A percentile compares a stretch with the other conserved stretches of the same genome.
These are phyloP conservation scores for Ferdinandea cuprea DNA, from an alignment of 2,888 invertebrate species.

Conservation along the genomic window DNA sequence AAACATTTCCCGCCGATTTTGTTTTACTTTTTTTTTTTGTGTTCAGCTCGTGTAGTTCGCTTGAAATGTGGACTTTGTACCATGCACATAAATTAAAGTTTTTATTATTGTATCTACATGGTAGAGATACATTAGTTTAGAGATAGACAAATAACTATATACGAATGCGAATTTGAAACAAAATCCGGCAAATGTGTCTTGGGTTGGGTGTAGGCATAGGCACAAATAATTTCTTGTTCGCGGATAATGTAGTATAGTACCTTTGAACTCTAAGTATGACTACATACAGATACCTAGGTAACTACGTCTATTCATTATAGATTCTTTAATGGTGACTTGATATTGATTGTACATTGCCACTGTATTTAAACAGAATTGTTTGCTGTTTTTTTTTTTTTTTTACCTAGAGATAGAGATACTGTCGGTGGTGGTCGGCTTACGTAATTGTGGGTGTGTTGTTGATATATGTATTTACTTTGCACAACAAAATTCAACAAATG, in stretches of 20 bases:
- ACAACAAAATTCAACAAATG: neutral
- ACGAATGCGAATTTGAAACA: neutral
- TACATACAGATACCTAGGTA: neutral
- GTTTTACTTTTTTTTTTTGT: conserved; percentile 3
- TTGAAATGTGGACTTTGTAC: conserved; percentile 37
- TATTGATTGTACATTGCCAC: neutral
- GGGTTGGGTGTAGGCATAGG: neutral
- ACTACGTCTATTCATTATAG: too few relatives aligned
- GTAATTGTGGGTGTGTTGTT: conserved; percentile 4
- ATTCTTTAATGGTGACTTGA: neutral
- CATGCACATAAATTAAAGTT: conserved; percentile 23
- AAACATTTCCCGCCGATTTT: neutral
- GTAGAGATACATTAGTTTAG: neutral
- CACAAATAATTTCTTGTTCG: neutral
- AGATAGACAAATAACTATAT: conserved; percentile 2
- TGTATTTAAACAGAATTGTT: neutral
- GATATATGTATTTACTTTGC: neutral
- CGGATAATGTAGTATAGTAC: neutral
- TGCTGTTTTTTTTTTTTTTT: neutral
- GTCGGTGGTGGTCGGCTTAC: too few relatives aligned
- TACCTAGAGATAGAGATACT: too few relatives aligned
- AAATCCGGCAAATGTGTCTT: neutral
- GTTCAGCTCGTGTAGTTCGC: neutral
- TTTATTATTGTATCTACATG: conserved; percentile 8
- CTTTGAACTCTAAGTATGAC: neutral